phyloP scores from a whole-genome alignment of 2,113 vertebrate genomes.

The Neodon shergylaensis region DNA sequence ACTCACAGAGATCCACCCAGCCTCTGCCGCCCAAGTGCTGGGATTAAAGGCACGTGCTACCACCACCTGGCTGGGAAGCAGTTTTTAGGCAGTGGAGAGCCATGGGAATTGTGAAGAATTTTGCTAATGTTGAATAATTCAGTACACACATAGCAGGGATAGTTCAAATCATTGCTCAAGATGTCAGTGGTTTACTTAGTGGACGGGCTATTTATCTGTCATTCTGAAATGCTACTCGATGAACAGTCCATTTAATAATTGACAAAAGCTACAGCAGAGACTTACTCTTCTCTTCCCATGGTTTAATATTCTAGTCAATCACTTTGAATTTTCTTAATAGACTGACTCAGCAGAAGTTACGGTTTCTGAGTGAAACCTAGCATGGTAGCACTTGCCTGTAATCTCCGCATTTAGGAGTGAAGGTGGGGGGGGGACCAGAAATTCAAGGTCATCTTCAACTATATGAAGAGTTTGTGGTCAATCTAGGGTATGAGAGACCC shows the following conservation, averaged over 20 bases:
- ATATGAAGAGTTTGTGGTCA: not conserved
- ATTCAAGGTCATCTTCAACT: not conserved
- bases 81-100: not conserved
- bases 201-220: not conserved
- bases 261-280: not conserved
- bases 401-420: not conserved
- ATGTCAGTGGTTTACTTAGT: conserved; percentile 8
- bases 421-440: not conserved
- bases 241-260: not conserved
- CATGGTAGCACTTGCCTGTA: not conserved
- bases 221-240: not conserved
- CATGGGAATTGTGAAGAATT: not conserved
- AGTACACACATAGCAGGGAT: not conserved
- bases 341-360: not conserved
- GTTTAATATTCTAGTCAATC: not conserved
- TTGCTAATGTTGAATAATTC: not conserved
- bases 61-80: not conserved
- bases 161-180: not conserved
- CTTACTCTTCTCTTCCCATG: not conserved
- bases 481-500: not conserved
- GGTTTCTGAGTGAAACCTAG: not conserved
- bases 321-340: not conserved
- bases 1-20: too few species aligned
- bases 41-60: too few species aligned
- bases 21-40: too few species aligned